Conservation (phyloP, 2,888 invertebrate genomes). For the Cenopis cana region DNA sequence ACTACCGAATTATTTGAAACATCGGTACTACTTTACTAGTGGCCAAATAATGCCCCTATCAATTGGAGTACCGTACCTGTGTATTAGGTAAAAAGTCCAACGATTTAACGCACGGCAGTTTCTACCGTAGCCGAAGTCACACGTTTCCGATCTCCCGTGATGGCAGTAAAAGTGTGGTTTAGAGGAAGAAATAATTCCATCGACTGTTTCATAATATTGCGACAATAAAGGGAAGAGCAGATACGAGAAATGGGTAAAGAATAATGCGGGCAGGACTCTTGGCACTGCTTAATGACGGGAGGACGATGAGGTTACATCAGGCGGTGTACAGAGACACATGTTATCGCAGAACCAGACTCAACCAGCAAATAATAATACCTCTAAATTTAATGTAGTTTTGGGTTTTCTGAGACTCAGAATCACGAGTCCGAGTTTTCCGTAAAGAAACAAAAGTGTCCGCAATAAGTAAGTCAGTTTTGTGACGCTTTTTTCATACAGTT, state of each 20-base stretch:
- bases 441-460: no score
- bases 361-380: no score
- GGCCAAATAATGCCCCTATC: neutral
- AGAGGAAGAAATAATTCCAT: neutral
- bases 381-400: no score
- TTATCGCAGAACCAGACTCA: no score
- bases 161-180: neutral
- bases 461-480: no score
- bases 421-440: no score
- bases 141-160: neutral
- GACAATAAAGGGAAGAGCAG: slow-evolving; percentile 8
- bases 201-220: neutral
- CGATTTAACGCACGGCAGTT: neutral
- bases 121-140: neutral
- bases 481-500: no score
- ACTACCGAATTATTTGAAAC: no score
- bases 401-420: no score
- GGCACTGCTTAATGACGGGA: neutral
- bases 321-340: no score
- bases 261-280: neutral
- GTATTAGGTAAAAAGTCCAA: neutral
- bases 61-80: slow-evolving; percentile 5
- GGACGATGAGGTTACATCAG: neutral
- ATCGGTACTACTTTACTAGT: no score
- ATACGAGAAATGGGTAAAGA: slow-evolving; percentile 8